Conservation (phyloP, 2,888 invertebrate species). For the Tortrix viridana region DNA sequence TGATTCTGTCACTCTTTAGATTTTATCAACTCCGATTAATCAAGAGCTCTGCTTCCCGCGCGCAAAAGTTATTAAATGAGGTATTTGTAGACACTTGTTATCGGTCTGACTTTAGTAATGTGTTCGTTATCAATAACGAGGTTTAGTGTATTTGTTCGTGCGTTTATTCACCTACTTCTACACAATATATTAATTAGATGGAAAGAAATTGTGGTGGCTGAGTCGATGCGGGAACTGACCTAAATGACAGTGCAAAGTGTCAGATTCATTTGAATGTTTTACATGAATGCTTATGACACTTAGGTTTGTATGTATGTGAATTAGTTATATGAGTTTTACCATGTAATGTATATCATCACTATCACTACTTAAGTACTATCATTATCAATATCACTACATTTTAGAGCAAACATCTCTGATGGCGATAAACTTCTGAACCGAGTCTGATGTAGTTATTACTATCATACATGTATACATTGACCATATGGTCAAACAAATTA, state of each 20-base stretch:
- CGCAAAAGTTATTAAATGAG: conserved; percentile 46
- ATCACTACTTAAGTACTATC: too few relatives aligned
- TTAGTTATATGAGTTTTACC: conserved; percentile 13
- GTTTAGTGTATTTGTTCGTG: conserved; percentile 44
- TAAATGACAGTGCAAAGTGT: conserved; percentile 10
- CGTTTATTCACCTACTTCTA: conserved; percentile 19
- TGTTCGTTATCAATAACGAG: conserved; percentile 60
- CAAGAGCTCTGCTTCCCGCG: conserved; percentile 29
- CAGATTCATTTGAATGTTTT: conserved; percentile 17
- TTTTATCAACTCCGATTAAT: conserved; percentile 29
- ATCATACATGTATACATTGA: too few relatives aligned
- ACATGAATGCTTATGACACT: conserved; percentile 4
- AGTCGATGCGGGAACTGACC: conserved; percentile 14
- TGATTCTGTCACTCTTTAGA: conserved; percentile 34
- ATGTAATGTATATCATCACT: background rate
- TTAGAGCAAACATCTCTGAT: too few relatives aligned
- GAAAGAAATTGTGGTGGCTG: conserved; percentile 4
- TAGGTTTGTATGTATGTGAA: background rate
- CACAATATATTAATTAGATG: conserved; percentile 16
- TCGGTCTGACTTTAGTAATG: conserved; percentile 63
- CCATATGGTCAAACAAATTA: too few relatives aligned
- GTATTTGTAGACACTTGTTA: conserved; percentile 55
- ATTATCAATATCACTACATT: too few relatives aligned
- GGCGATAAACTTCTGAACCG: too few relatives aligned
- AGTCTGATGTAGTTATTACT: too few relatives aligned